Evolutionary conservation across 2,113 vertebrate species (phyloP), one percentile per base, ranked within the genome.

Genomic region (Rhabdornis inornatus): DNA sequence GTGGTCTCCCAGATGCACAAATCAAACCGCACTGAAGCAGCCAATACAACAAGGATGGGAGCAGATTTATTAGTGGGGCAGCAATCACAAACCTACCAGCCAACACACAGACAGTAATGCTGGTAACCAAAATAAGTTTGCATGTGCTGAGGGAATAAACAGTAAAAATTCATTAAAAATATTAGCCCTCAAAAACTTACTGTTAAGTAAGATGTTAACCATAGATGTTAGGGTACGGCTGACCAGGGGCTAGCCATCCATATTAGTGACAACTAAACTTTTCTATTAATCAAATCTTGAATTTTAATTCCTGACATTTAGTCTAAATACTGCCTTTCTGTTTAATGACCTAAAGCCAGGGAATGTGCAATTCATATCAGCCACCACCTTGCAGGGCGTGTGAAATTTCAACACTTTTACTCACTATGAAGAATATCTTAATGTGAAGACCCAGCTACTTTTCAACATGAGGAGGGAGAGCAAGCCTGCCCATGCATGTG

Each of bases 301-400:
- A 75, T 39, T 85, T 53, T 31, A 47, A 71, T 71, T 87, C 72
- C 61, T 60, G 53, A 44, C 27, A 56, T 39, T 86, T 86, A 16
- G 8, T 60, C 69, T 79, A 53, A 92, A 91, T 64, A 64, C 2
- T 20, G 30, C 37, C 52, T 87, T 53, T 85, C 64, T 25, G 24
- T 83, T 82, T 83, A 76, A 94, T 42, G 79, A 78, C 70, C 69
- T 53, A 33, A 77, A 93, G 81, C 50, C 68, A 81, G 33, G 47
- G 30, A 83, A 90, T 0, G 0, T 31, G 31, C n/a, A 70, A 81
- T 75, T 82, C 55, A 5, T 30, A 44, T 76, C 68, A 63, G 56
- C 75, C 31, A 22, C 9, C 28, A 55, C 18, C 37, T 35, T 3
- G 2, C 42, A 87, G 52, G 33, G n/a, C 1, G 1, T 0, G 0